These are phyloP conservation scores for Varroa destructor DNA, from an alignment of 1,140 invertebrate species.

Conservation along the genomic window DNA sequence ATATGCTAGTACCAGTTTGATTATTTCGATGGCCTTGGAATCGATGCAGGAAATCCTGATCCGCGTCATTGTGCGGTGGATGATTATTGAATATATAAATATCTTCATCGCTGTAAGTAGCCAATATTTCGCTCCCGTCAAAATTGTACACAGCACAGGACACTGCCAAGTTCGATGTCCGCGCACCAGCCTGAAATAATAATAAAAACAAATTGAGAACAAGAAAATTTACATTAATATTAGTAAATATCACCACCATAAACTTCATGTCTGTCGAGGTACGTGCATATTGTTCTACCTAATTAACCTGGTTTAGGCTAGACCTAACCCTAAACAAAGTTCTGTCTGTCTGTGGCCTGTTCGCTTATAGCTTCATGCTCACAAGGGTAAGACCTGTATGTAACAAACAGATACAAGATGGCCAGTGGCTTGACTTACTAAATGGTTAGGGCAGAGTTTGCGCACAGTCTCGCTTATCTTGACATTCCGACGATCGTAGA, in stretches of 20 bases:
- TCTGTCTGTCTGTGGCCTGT: too few relatives aligned
- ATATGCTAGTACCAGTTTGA: slow-evolving; percentile 40
- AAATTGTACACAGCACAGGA: slow-evolving; percentile 3
- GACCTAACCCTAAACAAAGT: too few relatives aligned
- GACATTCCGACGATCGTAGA: slow-evolving; percentile 43
- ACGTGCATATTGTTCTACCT: too few relatives aligned
- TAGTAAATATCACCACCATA: too few relatives aligned
- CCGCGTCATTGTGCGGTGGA: slow-evolving; percentile 44
- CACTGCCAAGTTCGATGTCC: slow-evolving; percentile 21
- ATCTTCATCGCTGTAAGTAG: slow-evolving; percentile 81
- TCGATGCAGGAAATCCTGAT: slow-evolving; percentile 52
- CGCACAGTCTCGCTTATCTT: slow-evolving; percentile 41
- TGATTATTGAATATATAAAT: slow-evolving; percentile 68
- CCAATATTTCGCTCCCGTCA: slow-evolving; percentile 57
- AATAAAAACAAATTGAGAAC: too few relatives aligned
- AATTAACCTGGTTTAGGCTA: too few relatives aligned
- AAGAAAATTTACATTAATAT: too few relatives aligned
- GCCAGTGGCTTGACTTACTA: slow-evolving; percentile 39
- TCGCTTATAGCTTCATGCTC: too few relatives aligned
- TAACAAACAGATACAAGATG: too few relatives aligned
- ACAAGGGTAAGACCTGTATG: too few relatives aligned
- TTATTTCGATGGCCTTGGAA: slow-evolving; percentile 52
- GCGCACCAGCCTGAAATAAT: slow-evolving; percentile 4
- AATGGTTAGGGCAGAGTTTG: slow-evolving; percentile 48
- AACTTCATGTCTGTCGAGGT: too few relatives aligned